Evolutionary conservation across 2,888 invertebrate species (phyloP), one percentile per base, ranked within the genome.

Genomic region (Orthosia cruda): DNA sequence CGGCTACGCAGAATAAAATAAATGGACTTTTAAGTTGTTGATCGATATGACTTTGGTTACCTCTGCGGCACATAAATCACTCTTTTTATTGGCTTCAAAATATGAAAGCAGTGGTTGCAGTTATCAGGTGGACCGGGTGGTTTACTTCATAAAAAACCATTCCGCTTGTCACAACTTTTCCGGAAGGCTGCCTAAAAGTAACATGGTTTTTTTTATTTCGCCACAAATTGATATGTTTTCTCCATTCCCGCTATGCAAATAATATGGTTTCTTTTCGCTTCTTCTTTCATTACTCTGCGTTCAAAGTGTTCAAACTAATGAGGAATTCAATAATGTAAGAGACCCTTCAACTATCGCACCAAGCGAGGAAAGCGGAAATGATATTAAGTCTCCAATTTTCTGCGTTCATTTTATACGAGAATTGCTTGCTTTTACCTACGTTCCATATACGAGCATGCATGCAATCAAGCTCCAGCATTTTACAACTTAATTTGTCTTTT

Each of bases 321-420:
- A 62, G 23, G n/a, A 68, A 74, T 74, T 71, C 23, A 75, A 71
- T 84, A 66, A 66, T 59, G 20, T 45, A n/a, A 15, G 32, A 70
- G n/a, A 20, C 50, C 40, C 20, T 57, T 57, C 26, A 66, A 84
- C 69, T 77, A 77, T 77, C 61, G 7, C 16, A 55, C 32, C 54
- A 72, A 64, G 68, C 63, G 62, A 18, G 47, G 67, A 70, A 71
- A 49, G 55, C 32, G 68, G 80, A 74, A 76, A 79, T 72, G 0
- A 66, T 49, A 74, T 83, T 74, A 77, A 52, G 77, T 45, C 61
- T 68, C 50, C 71, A 81, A 81, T 84, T 83, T 84, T 66, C 80
- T 16, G 74, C 66, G 70, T 66, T 84, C 72, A 77, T 82, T 82
- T 74, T 58, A 76, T 45, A 66, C 62, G 67, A 68, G 70, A 78